Evolutionary conservation across 1,140 invertebrate genomes (phyloP), one percentile per base, ranked within the genome.

Genomic region (Trichonephila inaurata): DNA sequence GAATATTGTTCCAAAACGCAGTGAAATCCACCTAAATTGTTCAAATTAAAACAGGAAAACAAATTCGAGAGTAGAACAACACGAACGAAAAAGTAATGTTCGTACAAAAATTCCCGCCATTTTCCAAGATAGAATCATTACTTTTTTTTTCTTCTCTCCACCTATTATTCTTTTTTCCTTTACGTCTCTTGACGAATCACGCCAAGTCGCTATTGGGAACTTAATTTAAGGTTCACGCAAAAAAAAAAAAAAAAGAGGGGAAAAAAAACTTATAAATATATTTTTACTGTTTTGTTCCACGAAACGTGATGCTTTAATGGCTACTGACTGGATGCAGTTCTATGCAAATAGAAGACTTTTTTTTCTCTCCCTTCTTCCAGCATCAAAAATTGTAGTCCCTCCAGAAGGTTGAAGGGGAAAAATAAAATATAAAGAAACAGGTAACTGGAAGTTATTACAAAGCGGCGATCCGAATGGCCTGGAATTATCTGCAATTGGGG

Each of bases 261-360:
- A 1, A 1, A 51, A 51, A 10, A 10, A 7, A 51, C 10, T 51
- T 51, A 51, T 12, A 51, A 10, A 51, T 51, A 51, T 51, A 28
- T 77, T 77, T 40, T 60, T 60, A 1, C 44, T 51, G n/a, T 60
- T 28, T 83, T 60, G 16, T 83, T 60, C 82, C 51, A 0, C 12
- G 82, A 83, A 83, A 58, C 82, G 82, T 83, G 82, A 83, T 83
- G 10, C 82, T 83, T 83, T 83, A 83, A 83, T 83, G 82, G 82
- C 82, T 51, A 51, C 82, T n/a, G 82, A 83, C 51, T 19, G 19
- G 28, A 33, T 40, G 72, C 72, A 28, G 44, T 51, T 24, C 82
- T 60, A 83, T 83, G 82, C 44, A 83, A 83, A 83, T 83, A 83
- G 51, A 83, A 19, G 66, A 28, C 51, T 51, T 69, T 10, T 12